A percentile compares a stretch with the other conserved stretches of the same genome.
phyloP scores from a whole-genome alignment of 2,888 invertebrate genomes.

The Petrolisthes manimaculis region DNA sequence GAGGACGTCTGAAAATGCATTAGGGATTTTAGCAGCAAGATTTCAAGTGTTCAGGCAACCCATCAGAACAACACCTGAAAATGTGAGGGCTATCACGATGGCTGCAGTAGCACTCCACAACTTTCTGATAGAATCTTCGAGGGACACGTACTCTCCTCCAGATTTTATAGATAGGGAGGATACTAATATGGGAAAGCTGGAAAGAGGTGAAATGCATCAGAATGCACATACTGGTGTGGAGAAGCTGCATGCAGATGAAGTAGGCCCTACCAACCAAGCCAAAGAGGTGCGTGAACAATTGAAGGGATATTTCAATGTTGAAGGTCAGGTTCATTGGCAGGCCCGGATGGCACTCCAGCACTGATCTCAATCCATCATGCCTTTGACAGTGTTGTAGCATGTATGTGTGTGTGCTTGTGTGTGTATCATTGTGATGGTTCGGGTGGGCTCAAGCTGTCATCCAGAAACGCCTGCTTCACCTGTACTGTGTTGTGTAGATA shows the following conservation, averaged over 20 bases:
- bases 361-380: not conserved
- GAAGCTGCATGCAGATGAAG: not conserved
- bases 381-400: not conserved
- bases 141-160: slow-evolving; percentile 9
- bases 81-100: slow-evolving; percentile 16
- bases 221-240: not conserved
- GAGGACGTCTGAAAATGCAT: not conserved
- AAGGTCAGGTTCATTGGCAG: not conserved
- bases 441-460: no score
- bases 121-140: slow-evolving; percentile 4
- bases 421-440: no score
- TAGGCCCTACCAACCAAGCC: not conserved
- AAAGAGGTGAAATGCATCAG: not conserved
- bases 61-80: slow-evolving; percentile 8
- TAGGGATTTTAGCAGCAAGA: slow-evolving; percentile 3
- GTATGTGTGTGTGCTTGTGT: no score
- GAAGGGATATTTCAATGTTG: not conserved
- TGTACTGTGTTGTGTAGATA: no score
- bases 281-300: not conserved
- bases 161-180: not conserved
- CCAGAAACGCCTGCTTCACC: no score
- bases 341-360: no score
- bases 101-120: slow-evolving; percentile 26
- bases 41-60: slow-evolving; percentile 19
- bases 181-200: not conserved